Evolutionary conservation across 2,888 invertebrate genomes (phyloP), one percentile per base, ranked within the genome.

Genomic region (Amphipyra berbera): DNA sequence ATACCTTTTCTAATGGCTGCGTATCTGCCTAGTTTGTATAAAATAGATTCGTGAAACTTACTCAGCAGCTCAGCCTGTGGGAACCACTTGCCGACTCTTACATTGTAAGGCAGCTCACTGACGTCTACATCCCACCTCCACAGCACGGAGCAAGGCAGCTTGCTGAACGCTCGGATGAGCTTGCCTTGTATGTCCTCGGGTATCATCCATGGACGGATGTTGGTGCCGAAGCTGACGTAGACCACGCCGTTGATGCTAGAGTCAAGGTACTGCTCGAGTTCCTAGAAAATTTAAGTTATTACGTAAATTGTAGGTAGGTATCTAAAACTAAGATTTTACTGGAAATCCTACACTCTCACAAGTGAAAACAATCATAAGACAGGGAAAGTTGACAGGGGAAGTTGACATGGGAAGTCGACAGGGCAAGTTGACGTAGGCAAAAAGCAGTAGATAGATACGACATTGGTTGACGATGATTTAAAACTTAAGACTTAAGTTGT

Each of bases 31-130:
- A 21, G 3, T 21, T 21, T 21, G 21, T 21, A 21, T 1, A 21
- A 21, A 21, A 21, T 3, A 30, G 30, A 30, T 30, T 0, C 6
- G 1, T 4, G 6, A 6, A 8, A 64, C 67, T 64, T 15, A 67
- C 67, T 68, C 1, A 68, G 8, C 6, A 68, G 1, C 1, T 71
- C 67, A 6, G 72, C 65, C 14, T 68, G 67, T 15, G 67, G 72
- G 8, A 72, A 71, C 72, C 64, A 71, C 6, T 47, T 72, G 1
- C 49, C 38, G 10, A 64, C 5, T 40, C 27, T 64, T 33, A 68
- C 65, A 40, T 68, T 68, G 1, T 35, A 0, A 2, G 67, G 65
- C 13, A 67, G 12, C 9, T 40, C 10, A 0, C 8, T 35, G 35
- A 67, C 0, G 10, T 50, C 33, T 0, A 35, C 55, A 14, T 64